Evolutionary conservation across 1,140 invertebrate genomes (phyloP).

Genomic region (Nomia melanderi): DNA sequence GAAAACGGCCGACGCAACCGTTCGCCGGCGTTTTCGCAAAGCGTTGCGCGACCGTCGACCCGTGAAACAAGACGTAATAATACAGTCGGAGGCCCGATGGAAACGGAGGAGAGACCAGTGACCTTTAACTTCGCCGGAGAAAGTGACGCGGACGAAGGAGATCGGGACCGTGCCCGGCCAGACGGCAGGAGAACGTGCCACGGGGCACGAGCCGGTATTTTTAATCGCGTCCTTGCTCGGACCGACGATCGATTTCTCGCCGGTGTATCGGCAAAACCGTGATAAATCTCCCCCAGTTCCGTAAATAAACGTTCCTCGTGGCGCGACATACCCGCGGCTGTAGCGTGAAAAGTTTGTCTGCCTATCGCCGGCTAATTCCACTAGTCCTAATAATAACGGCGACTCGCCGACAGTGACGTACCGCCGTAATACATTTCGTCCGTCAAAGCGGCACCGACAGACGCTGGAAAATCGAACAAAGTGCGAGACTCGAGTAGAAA

Average conservation of each 20-base stretch:
- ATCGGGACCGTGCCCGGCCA: constrained; percentile 3
- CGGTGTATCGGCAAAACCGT: constrained; percentile 2
- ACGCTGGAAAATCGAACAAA: no score
- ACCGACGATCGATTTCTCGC: constrained; percentile 6
- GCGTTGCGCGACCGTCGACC: constrained; percentile 16
- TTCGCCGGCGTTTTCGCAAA: constrained; percentile 6
- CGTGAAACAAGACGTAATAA: constrained; percentile 28
- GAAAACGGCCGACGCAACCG: neutral
- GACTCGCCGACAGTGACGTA: no score
- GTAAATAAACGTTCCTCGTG: constrained; percentile 18
- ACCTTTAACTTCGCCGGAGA: constrained; percentile 39
- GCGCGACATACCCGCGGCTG: neutral
- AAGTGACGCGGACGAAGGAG: constrained; percentile 27
- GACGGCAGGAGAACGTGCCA: neutral
- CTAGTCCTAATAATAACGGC: neutral
- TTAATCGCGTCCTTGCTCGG: constrained; percentile 35
- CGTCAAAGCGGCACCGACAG: neutral
- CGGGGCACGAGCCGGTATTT: constrained; percentile 30
- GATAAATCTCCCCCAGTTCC: neutral
- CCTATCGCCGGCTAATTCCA: neutral
- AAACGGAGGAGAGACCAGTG: constrained; percentile 28
- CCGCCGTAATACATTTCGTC: no score
- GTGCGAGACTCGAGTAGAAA: no score
- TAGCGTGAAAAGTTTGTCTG: neutral
- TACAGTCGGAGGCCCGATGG: neutral